Base-by-base conservation (phyloP, 1,140 invertebrate species). In the Xylocopa sonorina region DNA sequence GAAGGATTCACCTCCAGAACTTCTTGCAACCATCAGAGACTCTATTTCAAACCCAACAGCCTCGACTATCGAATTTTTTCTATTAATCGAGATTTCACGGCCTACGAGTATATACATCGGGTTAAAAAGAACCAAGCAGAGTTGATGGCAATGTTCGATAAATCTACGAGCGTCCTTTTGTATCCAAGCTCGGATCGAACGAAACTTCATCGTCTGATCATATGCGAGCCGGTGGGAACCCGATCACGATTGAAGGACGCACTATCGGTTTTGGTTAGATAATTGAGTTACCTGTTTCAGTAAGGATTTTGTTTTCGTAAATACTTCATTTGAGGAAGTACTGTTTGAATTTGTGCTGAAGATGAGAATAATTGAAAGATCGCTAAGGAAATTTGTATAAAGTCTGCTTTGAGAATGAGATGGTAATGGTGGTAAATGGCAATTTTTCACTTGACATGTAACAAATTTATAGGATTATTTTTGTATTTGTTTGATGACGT, bases 31-130 rank as follows among this genome's bases (percentile, higher is more conserved):
- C 85, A 85, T 16, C 32, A 71, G 43, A 68, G 4, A 29, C 73
- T 78, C 16, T 29, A 46, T 41, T 53, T 73, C 55, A 12, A 34
- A 27, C n/a, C 5, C 53, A 76, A 38, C 27, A 21, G 10, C 16
- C 63, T 41, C 43, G 29, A 62, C 46, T 88, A 66, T 69, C 87
- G 90, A 86, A 80, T 92, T 69, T 92, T 92, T 34, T 83, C 89
- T 53, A 80, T 91, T 64, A 89, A 87, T 80, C 81, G 88, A 58
- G 80, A 90, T 78, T 82, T 90, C 32, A 78, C 85, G 24, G 89
- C 84, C 73, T 86, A 88, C 73, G 91, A 92, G 83, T 91, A 92
- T 73, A 81, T 88, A 68, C 90, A 89, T 87, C 85, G 87, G 84
- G 89, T 86, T 34, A 75, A 46, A n/a, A 79, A 62, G 71, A 46